These are phyloP conservation scores for Platerodrilus igneus DNA, from an alignment of 2,888 invertebrate genomes.

Conservation along the genomic window DNA sequence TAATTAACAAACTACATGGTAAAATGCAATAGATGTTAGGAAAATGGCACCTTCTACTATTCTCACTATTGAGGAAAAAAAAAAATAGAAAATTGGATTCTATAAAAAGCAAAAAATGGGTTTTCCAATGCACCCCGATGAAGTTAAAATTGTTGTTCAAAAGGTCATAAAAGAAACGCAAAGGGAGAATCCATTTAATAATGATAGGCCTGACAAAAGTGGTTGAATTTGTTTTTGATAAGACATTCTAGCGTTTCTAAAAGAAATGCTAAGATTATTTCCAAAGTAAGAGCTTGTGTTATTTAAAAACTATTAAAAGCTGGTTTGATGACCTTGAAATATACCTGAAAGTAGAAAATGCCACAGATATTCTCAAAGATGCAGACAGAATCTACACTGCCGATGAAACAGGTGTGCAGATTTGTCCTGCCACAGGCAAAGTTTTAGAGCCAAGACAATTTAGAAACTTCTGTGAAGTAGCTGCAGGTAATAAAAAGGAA, in stretches of 20 bases:
- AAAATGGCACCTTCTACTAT: too few relatives aligned
- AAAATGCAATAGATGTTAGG: too few relatives aligned
- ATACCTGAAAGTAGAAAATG: conserved; percentile 5
- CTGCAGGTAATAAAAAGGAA: not conserved
- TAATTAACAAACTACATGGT: too few relatives aligned
- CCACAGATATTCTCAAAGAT: too few relatives aligned
- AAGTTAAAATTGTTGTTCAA: conserved; percentile 30
- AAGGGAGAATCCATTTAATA: conserved; percentile 26
- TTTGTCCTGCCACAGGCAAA: conserved; percentile 3
- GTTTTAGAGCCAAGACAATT: not conserved
- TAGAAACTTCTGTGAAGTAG: conserved; percentile 1
- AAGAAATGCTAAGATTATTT: conserved; percentile 26
- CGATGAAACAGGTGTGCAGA: conserved; percentile 1
- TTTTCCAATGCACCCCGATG: conserved; percentile 32
- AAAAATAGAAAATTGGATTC: too few relatives aligned
- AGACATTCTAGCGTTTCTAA: conserved; percentile 28
- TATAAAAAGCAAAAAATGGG: too few relatives aligned
- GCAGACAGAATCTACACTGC: too few relatives aligned
- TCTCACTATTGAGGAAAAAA: too few relatives aligned
- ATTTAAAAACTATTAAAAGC: not conserved
- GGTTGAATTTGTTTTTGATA: conserved; percentile 28
- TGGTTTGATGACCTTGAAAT: conserved; percentile 1
- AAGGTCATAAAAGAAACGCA: conserved; percentile 13
- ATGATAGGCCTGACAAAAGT: conserved; percentile 29
- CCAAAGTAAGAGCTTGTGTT: conserved; percentile 14